Evolutionary conservation across 2,797 vertebrate species (phyloP).

Genomic region (Myotis myotis): DNA sequence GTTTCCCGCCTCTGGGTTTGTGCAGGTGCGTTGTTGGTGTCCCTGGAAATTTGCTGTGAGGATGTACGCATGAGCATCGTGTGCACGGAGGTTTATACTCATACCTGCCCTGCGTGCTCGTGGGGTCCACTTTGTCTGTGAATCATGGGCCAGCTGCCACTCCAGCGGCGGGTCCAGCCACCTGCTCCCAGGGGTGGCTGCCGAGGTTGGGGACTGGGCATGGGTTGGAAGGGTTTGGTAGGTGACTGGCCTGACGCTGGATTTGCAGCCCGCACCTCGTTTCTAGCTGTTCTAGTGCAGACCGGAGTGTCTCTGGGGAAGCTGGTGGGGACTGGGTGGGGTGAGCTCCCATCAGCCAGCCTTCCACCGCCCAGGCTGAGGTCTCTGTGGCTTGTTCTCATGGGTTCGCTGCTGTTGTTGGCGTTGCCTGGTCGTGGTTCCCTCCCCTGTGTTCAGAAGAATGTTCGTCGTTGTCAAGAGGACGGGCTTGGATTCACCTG

Average conservation of each 20-base stretch:
- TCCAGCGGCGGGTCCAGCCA: neutral
- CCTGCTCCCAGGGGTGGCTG: neutral
- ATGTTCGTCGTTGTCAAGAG: neutral
- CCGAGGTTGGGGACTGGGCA: no score
- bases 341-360: neutral
- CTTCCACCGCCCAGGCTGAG: accelerated
- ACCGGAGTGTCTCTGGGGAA: neutral
- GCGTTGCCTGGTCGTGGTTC: accelerated
- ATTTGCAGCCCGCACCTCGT: accelerated
- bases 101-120: accelerated
- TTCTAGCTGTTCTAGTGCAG: neutral
- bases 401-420: neutral
- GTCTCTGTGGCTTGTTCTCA: neutral
- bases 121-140: accelerated
- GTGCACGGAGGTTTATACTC: accelerated
- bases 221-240: neutral
- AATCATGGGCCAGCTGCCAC: neutral
- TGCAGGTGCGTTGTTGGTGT: no score
- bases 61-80: accelerated
- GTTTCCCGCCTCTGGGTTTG: neutral
- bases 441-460: neutral
- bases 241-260: accelerated
- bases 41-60: no score
- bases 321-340: accelerated
- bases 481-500: neutral